phyloP scores from a whole-genome alignment of 2,113 vertebrate species.

The Tragelaphus imberbis region DNA sequence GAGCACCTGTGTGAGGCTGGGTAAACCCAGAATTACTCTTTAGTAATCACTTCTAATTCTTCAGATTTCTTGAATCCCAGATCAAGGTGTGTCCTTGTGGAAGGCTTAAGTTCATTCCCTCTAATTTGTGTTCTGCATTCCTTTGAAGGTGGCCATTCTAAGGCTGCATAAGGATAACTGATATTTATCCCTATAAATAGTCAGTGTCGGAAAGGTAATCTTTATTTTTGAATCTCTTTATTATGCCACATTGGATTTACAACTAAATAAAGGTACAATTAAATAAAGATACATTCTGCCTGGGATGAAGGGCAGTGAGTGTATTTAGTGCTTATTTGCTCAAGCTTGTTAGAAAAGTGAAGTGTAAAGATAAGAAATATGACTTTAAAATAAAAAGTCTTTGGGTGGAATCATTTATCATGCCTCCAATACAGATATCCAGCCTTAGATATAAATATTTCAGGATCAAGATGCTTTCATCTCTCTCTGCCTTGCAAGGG shows the following conservation, averaged over 20 bases:
- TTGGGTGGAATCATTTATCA: not conserved
- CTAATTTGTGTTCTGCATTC: not conserved
- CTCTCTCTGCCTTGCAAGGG: constrained; percentile 73
- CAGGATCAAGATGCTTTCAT: constrained; percentile 68
- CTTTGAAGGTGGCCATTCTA: constrained; percentile 35
- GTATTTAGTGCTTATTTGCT: not conserved
- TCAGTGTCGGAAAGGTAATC: constrained; percentile 31
- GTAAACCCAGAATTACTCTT: constrained; percentile 59
- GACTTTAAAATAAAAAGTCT: constrained; percentile 46
- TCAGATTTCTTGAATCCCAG: constrained; percentile 56
- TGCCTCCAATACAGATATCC: constrained; percentile 27
- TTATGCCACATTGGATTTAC: constrained; percentile 8
- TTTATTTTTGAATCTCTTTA: constrained; percentile 35
- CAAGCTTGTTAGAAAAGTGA: not conserved
- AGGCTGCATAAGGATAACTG: constrained; percentile 7
- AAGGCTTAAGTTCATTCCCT: constrained; percentile 27
- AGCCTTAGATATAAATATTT: constrained; percentile 40
- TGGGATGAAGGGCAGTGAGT: not conserved
- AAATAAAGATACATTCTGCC: constrained; percentile 25
- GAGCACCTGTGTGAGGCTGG: constrained; percentile 40
- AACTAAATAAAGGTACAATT: constrained; percentile 46
- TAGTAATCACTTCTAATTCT: constrained; percentile 72
- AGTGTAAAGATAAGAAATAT: constrained; percentile 21
- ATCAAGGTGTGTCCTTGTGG: constrained; percentile 42
- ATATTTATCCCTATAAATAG: constrained; percentile 34